Conservation (phyloP, 2,113 vertebrate species). For the Barnardius zonarius region DNA sequence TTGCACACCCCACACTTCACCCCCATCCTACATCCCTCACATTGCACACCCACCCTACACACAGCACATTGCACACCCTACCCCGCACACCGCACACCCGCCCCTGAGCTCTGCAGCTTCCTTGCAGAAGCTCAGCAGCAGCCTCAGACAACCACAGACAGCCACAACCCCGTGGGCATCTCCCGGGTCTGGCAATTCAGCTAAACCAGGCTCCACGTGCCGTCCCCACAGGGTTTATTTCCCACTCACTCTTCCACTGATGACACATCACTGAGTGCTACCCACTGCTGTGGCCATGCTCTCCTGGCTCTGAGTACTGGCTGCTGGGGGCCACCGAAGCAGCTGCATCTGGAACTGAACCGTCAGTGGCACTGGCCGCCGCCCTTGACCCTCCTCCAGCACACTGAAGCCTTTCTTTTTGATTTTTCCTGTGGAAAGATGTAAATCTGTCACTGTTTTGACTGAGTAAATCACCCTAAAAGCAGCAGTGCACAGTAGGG, state of each 20-base stretch:
- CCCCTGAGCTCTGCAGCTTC: not conserved
- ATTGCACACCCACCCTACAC: no score
- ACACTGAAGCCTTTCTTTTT: not conserved
- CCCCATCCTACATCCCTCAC: no score
- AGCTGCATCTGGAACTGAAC: conserved; percentile 81
- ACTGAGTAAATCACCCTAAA: not conserved
- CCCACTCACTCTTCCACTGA: not conserved
- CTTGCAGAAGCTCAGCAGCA: not conserved
- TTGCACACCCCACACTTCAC: no score
- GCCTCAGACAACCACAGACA: not conserved
- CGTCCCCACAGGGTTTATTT: not conserved
- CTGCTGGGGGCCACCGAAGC: conserved; percentile 62
- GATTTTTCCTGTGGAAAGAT: conserved; percentile 61
- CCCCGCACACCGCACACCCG: not conserved
- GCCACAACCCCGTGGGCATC: not conserved
- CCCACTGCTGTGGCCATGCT: fast-evolving
- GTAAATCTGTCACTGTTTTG: not conserved
- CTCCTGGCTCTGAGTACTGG: not conserved
- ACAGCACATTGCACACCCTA: no score
- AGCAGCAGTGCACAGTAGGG: not conserved
- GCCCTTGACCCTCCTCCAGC: not conserved
- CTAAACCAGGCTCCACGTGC: not conserved
- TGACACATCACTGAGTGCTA: not conserved
- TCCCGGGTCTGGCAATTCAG: not conserved
- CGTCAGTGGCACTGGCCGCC: conserved; percentile 48